A percentile compares a stretch with the other conserved stretches of the same genome.
Evolutionary conservation across 1,140 invertebrate genomes (phyloP).

Genomic region (Drosophila baimaii): DNA sequence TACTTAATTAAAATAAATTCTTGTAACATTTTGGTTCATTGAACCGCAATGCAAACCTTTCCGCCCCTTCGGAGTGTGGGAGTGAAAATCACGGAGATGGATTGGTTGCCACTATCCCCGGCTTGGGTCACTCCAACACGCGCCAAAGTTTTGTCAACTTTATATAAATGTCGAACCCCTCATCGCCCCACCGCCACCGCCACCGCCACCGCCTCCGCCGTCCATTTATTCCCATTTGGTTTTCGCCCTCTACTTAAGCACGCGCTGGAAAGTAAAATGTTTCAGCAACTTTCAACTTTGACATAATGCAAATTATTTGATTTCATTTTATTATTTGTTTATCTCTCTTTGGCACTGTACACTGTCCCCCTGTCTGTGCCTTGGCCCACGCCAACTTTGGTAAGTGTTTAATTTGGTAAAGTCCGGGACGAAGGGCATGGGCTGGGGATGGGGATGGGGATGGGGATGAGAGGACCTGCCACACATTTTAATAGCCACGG

Average conservation of each 20-base stretch:
- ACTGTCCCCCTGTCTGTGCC: conserved; percentile 1
- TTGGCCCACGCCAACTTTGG: conserved; percentile 19
- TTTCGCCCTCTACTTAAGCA: conserved; percentile 61
- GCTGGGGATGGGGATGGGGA: neutral
- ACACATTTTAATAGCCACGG: conserved; percentile 66
- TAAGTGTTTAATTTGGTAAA: conserved; percentile 53
- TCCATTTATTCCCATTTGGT: conserved; percentile 34
- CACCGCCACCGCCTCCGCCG: neutral
- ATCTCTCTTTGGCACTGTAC: conserved; percentile 19
- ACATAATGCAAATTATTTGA: conserved; percentile 75
- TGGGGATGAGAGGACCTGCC: conserved; percentile 39
- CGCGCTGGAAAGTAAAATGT: conserved; percentile 56
- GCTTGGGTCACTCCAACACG: conserved; percentile 51
- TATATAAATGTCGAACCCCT: conserved; percentile 29
- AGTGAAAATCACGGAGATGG: conserved; percentile 18
- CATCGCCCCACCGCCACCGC: neutral
- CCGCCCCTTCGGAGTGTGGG: neutral
- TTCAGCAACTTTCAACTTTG: conserved; percentile 70
- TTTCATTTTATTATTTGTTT: conserved; percentile 71
- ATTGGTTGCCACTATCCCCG: conserved; percentile 36
- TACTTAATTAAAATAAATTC: conserved; percentile 1
- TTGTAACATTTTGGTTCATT: conserved; percentile 21
- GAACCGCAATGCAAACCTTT: conserved; percentile 37
- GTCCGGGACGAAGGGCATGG: neutral
- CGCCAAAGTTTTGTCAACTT: conserved; percentile 46